phyloP scores from a whole-genome alignment of 2,888 invertebrate species.

The Pammene aurita region DNA sequence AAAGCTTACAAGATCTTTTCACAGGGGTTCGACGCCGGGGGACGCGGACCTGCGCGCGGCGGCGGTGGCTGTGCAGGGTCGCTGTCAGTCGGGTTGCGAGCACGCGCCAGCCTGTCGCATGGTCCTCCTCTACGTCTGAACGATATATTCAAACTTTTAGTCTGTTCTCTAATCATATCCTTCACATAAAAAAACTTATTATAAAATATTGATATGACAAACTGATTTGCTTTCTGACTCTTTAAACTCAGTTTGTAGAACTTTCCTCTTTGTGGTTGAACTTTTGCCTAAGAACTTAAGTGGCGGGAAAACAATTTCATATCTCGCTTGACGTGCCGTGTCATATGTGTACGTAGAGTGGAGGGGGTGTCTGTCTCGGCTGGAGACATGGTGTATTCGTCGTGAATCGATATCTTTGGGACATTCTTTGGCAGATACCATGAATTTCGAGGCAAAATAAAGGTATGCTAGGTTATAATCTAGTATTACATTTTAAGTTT shows the following conservation, averaged over 20 bases:
- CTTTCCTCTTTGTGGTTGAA: constrained; percentile 53
- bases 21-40: constrained; percentile 80
- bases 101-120: constrained; percentile 67
- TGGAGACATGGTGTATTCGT: constrained; percentile 82
- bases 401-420: constrained; percentile 83
- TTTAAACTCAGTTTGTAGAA: constrained; percentile 40
- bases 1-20: constrained; percentile 65
- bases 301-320: constrained; percentile 83
- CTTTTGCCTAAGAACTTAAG: constrained; percentile 74
- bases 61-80: constrained; percentile 79
- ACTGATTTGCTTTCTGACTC: constrained; percentile 32
- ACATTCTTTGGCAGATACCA: constrained; percentile 76
- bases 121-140: constrained; percentile 56
- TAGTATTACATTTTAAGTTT: not conserved
- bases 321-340: constrained; percentile 82
- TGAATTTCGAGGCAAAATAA: constrained; percentile 77
- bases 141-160: constrained; percentile 74
- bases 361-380: constrained; percentile 80
- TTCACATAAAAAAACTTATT: constrained; percentile 53
- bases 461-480: constrained; percentile 72
- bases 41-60: constrained; percentile 82
- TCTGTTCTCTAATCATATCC: constrained; percentile 67
- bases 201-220: constrained; percentile 31
- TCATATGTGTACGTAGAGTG: constrained; percentile 80
- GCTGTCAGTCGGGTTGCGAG: constrained; percentile 79